phyloP scores from a whole-genome alignment of 2,797 vertebrate genomes.

The Spinus pinus region DNA sequence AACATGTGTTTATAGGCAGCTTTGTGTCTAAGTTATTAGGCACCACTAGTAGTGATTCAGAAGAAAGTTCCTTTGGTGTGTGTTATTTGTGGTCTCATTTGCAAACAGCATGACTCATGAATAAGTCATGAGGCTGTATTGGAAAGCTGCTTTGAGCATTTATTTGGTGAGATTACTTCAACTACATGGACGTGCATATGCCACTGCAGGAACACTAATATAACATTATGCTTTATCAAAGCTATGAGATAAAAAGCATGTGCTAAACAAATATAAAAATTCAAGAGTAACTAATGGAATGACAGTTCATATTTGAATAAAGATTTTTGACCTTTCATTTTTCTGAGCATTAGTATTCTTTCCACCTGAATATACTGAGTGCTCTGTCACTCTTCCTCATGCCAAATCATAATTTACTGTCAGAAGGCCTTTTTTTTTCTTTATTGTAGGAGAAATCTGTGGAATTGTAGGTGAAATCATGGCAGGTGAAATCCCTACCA shows the following conservation, averaged over 20 bases:
- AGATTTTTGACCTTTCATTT: background rate
- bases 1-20: background rate
- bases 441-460: background rate
- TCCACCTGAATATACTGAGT: background rate
- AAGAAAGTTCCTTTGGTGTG: background rate
- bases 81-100: background rate
- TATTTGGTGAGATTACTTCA: background rate
- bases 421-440: background rate
- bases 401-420: background rate
- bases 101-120: slow-evolving; percentile 9
- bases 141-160: background rate
- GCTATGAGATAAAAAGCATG: background rate
- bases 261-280: background rate
- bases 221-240: background rate
- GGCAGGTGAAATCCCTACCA: background rate
- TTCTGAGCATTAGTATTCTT: background rate
- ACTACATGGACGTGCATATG: background rate
- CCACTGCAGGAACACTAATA: background rate
- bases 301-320: background rate
- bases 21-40: slow-evolving; percentile 7
- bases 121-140: background rate
- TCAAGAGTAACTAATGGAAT: background rate
- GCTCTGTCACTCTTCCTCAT: background rate
- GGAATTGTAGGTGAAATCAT: background rate
- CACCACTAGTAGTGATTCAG: background rate